Evolutionary conservation across 2,888 invertebrate species (phyloP), one percentile per base, ranked within the genome.

Genomic region (Rhamphomyia laevipes): DNA sequence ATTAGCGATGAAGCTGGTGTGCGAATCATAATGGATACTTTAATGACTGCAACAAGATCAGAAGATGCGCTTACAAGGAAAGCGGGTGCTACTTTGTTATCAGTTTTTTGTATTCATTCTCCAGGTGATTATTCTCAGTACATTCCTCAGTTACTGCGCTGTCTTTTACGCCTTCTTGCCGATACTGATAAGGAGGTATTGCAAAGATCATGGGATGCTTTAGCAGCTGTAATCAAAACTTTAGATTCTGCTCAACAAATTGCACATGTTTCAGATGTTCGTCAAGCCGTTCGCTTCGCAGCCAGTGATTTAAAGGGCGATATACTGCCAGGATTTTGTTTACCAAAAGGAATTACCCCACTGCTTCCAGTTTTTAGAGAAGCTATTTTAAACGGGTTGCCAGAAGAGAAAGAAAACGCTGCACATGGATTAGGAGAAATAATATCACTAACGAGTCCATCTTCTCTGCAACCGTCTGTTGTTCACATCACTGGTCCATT

Each of bases 401-500:
- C 94, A 0, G 97, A 97, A 57, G 84, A 92, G 65, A 97, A 97
- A 68, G 97, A 96, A 72, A 85, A 86, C 55, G 95, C 96, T 0
- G 92, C 96, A 9, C 83, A 89, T 63, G 94, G 94, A 55, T 73
- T 97, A 59, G 85, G 86, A 46, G 82, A 84, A 67, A 67, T 73
- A 30, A 70, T 71, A 47, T 61, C 63, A 5, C 48, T 71, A 51
- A 93, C 95, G 7, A 89, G 85, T 55, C 80, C 94, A 1, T 77
- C 82, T 47, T 91, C 95, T 6, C 73, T 97, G 49, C 93, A 94
- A 68, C 89, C 95, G 0, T 95, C 95, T 45, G 96, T 97, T 4
- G 89, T 97, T 53, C 89, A 93, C 66, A 92, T 99, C 61, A 97
- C 97, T 5, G 99, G 99, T 1, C 97, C 99, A 1, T 77, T 99